Evolutionary conservation across 2,113 vertebrate genomes (phyloP).

Genomic region (Capra hircus): DNA sequence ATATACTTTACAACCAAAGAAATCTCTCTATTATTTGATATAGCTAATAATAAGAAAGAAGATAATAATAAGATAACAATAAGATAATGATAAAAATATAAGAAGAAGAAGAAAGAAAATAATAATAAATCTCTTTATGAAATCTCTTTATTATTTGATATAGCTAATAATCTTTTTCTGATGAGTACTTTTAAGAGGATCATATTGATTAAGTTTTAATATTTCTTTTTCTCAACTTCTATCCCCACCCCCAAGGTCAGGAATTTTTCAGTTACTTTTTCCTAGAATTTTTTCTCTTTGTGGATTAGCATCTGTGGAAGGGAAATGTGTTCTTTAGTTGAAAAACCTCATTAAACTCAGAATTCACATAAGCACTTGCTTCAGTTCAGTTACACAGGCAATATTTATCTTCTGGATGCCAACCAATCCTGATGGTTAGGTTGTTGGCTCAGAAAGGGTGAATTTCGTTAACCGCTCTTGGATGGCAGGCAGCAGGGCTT

Average conservation of each 20-base stretch:
- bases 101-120: neutral
- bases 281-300: neutral
- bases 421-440: neutral
- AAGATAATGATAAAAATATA: neutral
- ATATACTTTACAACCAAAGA: neutral
- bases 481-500: neutral
- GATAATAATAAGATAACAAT: neutral
- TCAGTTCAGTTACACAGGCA: neutral
- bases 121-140: neutral
- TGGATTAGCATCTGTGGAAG: neutral
- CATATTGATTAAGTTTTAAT: neutral
- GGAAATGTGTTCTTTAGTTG: neutral
- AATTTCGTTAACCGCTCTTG: neutral
- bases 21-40: neutral
- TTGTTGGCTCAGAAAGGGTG: neutral
- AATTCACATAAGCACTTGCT: neutral
- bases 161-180: neutral
- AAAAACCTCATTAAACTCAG: neutral
- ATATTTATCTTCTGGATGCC: neutral
- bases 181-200: neutral
- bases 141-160: neutral
- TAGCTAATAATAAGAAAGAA: neutral
- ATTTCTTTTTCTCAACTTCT: constrained; percentile 1
- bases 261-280: neutral
- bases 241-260: neutral